phyloP scores from a whole-genome alignment of 2,888 invertebrate genomes.

The Lycophotia porphyrea region DNA sequence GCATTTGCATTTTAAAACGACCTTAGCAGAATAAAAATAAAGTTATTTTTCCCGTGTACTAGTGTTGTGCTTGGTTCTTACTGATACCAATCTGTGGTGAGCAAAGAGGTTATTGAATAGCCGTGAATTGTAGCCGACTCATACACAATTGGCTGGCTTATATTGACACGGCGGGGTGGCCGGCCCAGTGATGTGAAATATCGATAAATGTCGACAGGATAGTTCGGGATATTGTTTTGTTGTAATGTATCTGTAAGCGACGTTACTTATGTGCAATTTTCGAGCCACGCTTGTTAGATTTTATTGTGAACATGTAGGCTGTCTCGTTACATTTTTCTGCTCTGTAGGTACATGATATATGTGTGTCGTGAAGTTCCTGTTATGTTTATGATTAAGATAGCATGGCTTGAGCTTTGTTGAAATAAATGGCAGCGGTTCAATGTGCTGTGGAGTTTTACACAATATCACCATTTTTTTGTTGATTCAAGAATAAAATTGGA shows the following conservation, averaged over 20 bases:
- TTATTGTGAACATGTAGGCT: conserved; percentile 51
- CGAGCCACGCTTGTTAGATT: conserved; percentile 56
- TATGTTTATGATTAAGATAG: conserved; percentile 44
- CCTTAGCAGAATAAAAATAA: conserved; percentile 44
- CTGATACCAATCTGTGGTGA: conserved; percentile 84
- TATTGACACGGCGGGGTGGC: conserved; percentile 87
- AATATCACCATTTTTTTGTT: not conserved
- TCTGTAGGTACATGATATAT: conserved; percentile 35
- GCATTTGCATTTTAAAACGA: conserved; percentile 14
- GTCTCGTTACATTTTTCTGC: conserved; percentile 51
- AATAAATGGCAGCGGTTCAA: conserved; percentile 10
- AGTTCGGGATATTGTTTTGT: conserved; percentile 62
- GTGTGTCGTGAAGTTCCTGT: conserved; percentile 18
- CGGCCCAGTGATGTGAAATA: conserved; percentile 74
- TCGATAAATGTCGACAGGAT: conserved; percentile 64
- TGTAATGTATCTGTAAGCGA: conserved; percentile 59
- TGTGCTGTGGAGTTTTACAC: not conserved
- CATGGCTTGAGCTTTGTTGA: not conserved
- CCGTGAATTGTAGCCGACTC: conserved; percentile 84
- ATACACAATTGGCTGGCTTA: conserved; percentile 86
- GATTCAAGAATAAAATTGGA: not conserved
- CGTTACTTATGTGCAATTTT: conserved; percentile 60
- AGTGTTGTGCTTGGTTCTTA: conserved; percentile 57
- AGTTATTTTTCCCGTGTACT: conserved; percentile 50
- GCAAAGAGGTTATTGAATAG: conserved; percentile 86